phyloP scores from a whole-genome alignment of 2,888 invertebrate species.

The Eupithecia subumbrata region DNA sequence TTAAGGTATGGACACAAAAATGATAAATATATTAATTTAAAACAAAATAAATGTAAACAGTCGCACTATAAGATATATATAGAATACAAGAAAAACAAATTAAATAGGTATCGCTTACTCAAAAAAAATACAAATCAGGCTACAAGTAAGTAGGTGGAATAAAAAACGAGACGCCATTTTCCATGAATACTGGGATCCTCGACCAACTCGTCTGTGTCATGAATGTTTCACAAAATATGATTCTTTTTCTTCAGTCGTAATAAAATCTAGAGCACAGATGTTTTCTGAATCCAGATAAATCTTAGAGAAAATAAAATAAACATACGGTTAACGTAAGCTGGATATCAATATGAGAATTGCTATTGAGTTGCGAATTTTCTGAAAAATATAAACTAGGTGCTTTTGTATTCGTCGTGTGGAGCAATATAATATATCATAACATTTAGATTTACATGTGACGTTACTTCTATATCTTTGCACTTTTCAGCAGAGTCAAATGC shows the following conservation, averaged over 20 bases:
- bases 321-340: slow-evolving; percentile 11
- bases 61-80: too few relatives aligned
- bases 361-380: slow-evolving; percentile 1
- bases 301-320: slow-evolving; percentile 20
- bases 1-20: not conserved
- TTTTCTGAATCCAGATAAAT: slow-evolving; percentile 29
- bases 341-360: slow-evolving; percentile 12
- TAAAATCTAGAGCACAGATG: slow-evolving; percentile 31
- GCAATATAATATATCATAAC: not conserved
- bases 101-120: not conserved
- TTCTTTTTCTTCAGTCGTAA: slow-evolving; percentile 27
- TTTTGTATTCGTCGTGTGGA: not conserved
- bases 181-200: not conserved
- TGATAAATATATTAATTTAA: not conserved
- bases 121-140: not conserved
- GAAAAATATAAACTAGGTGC: not conserved
- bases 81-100: not conserved
- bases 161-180: slow-evolving; percentile 10
- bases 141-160: not conserved
- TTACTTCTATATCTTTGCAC: not conserved
- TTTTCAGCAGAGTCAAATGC: not conserved
- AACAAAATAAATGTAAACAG: too few relatives aligned
- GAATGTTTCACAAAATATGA: slow-evolving; percentile 25
- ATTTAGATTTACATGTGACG: not conserved
- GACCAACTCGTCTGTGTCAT: slow-evolving; percentile 12